Conservation (phyloP, 2,888 invertebrate species). For the Xiphydria camelus region DNA sequence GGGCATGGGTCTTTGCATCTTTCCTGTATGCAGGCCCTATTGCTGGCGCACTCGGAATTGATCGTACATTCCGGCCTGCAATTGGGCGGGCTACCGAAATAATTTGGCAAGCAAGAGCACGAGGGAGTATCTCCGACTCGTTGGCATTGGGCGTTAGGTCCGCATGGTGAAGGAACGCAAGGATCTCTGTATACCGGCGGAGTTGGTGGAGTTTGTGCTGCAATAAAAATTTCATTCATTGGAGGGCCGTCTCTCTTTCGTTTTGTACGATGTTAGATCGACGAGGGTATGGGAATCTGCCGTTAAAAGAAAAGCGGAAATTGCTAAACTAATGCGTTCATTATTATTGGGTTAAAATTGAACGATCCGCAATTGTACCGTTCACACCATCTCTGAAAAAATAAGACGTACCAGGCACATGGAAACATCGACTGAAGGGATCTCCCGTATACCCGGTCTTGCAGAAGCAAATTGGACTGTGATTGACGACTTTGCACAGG, state of each 20-base stretch:
- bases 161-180: slow-evolving; percentile 71
- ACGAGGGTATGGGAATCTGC: no score
- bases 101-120: slow-evolving; percentile 65
- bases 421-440: slow-evolving; percentile 41
- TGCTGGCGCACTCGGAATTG: slow-evolving; percentile 70
- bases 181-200: slow-evolving; percentile 61
- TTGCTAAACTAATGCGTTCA: no score
- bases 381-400: no score
- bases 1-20: slow-evolving; percentile 71
- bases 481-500: slow-evolving; percentile 50
- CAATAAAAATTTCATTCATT: no score
- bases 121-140: slow-evolving; percentile 61
- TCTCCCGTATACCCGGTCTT: slow-evolving; percentile 56
- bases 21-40: slow-evolving; percentile 67
- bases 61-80: slow-evolving; percentile 71
- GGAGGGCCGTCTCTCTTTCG: no score
- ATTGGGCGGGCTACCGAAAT: slow-evolving; percentile 69
- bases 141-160: slow-evolving; percentile 66
- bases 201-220: neutral
- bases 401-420: slow-evolving; percentile 6
- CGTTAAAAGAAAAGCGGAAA: no score
- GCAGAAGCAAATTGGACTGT: slow-evolving; percentile 57
- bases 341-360: no score
- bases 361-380: no score
- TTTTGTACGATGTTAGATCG: no score